Conservation (phyloP, 2,797 vertebrate genomes). For the Dendrocincla fuliginosa region DNA sequence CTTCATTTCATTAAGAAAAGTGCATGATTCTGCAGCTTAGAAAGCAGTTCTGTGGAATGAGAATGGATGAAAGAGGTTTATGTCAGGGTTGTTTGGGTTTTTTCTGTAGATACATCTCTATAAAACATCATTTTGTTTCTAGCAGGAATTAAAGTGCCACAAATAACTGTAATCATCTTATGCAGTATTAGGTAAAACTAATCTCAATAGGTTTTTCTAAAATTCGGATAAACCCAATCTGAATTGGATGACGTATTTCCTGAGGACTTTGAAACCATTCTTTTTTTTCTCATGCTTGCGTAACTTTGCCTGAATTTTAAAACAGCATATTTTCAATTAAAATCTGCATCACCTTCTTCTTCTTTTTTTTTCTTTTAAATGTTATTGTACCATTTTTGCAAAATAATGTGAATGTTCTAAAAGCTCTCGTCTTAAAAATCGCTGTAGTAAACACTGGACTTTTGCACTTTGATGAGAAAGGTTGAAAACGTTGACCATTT, state of each 20-base stretch:
- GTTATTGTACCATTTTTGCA: neutral
- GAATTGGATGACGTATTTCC: conserved; percentile 45
- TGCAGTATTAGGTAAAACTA: conserved; percentile 84
- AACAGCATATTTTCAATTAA: neutral
- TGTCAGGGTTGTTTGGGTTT: neutral
- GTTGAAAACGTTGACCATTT: neutral
- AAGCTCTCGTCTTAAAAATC: neutral
- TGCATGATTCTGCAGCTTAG: conserved; percentile 62
- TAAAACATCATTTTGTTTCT: conserved; percentile 78
- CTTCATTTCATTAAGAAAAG: conserved; percentile 61
- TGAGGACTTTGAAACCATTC: neutral
- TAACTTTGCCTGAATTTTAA: neutral
- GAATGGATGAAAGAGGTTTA: conserved; percentile 65
- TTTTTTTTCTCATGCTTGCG: neutral
- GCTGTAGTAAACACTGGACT: neutral
- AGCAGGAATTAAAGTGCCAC: conserved; percentile 82
- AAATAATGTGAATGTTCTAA: neutral
- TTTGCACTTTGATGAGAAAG: neutral
- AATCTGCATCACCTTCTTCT: neutral
- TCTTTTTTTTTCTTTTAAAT: neutral
- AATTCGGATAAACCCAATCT: conserved; percentile 69
- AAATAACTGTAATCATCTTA: conserved; percentile 92
- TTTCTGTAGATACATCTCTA: conserved; percentile 63
- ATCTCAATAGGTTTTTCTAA: conserved; percentile 75
- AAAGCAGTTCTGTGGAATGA: conserved; percentile 20